Evolutionary conservation across 2,888 invertebrate genomes (phyloP).

Genomic region (Mesochorus sp.): DNA sequence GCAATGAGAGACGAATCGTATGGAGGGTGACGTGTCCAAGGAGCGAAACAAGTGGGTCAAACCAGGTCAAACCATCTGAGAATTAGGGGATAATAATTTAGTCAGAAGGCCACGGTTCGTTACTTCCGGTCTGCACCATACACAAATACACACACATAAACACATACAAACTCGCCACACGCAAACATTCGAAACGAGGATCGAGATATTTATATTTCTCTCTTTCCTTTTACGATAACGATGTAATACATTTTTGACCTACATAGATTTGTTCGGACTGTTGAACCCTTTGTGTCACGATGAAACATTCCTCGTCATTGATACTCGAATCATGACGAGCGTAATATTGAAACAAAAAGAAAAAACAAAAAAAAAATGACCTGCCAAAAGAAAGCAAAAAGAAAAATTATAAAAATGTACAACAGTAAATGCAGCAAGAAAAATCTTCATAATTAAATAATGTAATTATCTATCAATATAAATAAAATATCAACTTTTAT

Average conservation of each 20-base stretch:
- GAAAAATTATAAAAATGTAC: not conserved
- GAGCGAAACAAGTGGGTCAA: conserved; percentile 62
- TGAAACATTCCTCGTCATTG: not conserved
- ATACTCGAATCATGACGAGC: too few species aligned
- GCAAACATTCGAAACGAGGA: conserved; percentile 55
- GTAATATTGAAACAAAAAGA: not conserved
- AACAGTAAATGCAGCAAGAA: not conserved
- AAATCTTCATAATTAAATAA: not conserved
- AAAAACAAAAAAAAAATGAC: not conserved
- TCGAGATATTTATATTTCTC: not conserved
- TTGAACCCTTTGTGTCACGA: not conserved
- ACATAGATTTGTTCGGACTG: not conserved
- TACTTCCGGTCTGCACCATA: conserved; percentile 43
- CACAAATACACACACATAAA: too few species aligned
- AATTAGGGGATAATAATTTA: conserved; percentile 60
- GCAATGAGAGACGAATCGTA: conserved; percentile 26
- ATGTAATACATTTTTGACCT: not conserved
- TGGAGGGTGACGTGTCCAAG: conserved; percentile 42
- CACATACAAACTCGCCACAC: too few species aligned
- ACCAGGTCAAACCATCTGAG: conserved; percentile 10
- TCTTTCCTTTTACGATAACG: not conserved
- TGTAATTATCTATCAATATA: not conserved
- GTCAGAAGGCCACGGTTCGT: conserved; percentile 46
- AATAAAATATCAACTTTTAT: too few species aligned
- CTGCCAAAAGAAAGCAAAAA: too few species aligned